phyloP scores from a whole-genome alignment of 2,888 invertebrate species.

The Colletes collaris region DNA sequence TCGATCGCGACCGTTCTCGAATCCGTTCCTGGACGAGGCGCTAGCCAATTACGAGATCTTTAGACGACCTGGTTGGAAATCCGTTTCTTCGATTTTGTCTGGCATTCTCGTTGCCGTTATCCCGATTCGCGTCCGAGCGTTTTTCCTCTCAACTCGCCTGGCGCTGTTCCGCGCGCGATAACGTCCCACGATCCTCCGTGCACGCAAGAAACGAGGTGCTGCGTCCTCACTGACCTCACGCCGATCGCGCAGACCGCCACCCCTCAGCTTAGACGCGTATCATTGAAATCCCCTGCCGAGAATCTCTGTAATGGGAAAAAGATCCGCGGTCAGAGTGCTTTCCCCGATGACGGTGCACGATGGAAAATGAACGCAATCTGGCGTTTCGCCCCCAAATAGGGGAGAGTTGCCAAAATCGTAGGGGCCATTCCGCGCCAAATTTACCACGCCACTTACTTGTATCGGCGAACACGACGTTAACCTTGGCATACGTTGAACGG shows the following conservation, averaged over 20 bases:
- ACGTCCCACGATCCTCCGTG: constrained; percentile 42
- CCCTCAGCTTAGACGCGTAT: constrained; percentile 51
- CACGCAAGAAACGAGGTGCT: constrained; percentile 43
- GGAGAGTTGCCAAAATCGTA: background rate
- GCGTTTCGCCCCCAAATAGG: too few relatives aligned
- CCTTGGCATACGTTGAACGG: too few relatives aligned
- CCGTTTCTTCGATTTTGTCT: constrained; percentile 46
- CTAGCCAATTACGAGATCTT: constrained; percentile 72
- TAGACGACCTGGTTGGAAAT: constrained; percentile 63
- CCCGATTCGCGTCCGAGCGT: background rate
- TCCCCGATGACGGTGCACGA: background rate
- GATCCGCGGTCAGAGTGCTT: constrained; percentile 32
- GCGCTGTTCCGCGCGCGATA: constrained; percentile 27
- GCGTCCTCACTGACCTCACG: constrained; percentile 28
- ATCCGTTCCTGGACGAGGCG: constrained; percentile 12
- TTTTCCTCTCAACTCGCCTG: background rate
- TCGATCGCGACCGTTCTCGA: constrained; percentile 11
- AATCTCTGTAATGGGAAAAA: constrained; percentile 55
- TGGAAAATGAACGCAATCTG: background rate
- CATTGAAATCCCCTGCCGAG: constrained; percentile 54
- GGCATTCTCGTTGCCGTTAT: constrained; percentile 52
- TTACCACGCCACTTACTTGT: too few relatives aligned
- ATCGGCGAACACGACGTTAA: too few relatives aligned
- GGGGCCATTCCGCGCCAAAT: too few relatives aligned
- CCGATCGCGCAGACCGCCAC: constrained; percentile 30